Evolutionary conservation across 2,113 vertebrate genomes (phyloP).

Genomic region (Rhabdomys dilectus): DNA sequence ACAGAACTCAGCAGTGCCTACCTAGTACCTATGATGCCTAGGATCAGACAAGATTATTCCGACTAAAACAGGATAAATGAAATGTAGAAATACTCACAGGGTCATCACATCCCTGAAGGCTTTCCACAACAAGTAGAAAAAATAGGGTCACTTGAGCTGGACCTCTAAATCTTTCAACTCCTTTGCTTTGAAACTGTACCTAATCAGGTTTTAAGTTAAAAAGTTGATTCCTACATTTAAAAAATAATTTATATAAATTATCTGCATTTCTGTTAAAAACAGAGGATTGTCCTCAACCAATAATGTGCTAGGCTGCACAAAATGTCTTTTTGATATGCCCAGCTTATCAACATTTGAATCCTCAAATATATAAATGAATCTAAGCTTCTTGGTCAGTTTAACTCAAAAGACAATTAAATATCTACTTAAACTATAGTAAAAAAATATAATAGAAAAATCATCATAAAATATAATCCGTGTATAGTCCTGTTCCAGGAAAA

Average conservation of each 20-base stretch:
- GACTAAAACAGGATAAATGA: slow-evolving; percentile 26
- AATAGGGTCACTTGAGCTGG: not conserved
- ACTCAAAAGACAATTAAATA: slow-evolving; percentile 44
- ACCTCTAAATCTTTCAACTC: not conserved
- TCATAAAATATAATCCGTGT: not conserved
- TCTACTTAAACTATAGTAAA: slow-evolving; percentile 29
- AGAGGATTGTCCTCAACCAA: not conserved
- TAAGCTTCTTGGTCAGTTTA: slow-evolving; percentile 1
- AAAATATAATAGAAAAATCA: not conserved
- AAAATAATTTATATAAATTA: slow-evolving; percentile 40
- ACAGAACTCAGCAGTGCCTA: not conserved
- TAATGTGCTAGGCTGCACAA: not conserved
- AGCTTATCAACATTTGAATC: not conserved
- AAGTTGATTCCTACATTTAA: not conserved
- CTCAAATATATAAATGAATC: not conserved
- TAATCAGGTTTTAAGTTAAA: not conserved
- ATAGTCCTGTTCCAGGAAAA: slow-evolving; percentile 43
- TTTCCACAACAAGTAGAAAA: slow-evolving; percentile 20
- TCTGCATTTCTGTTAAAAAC: not conserved
- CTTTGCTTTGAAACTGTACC: not conserved
- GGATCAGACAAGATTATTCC: not conserved
- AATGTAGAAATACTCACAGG: not conserved
- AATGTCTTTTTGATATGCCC: not conserved
- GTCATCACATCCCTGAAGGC: not conserved
- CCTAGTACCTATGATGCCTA: not conserved